Percentiles rank a stretch among this genome's conserved stretches.
phyloP scores from a whole-genome alignment of 2,797 vertebrate species.

The Pteropus rufus region DNA sequence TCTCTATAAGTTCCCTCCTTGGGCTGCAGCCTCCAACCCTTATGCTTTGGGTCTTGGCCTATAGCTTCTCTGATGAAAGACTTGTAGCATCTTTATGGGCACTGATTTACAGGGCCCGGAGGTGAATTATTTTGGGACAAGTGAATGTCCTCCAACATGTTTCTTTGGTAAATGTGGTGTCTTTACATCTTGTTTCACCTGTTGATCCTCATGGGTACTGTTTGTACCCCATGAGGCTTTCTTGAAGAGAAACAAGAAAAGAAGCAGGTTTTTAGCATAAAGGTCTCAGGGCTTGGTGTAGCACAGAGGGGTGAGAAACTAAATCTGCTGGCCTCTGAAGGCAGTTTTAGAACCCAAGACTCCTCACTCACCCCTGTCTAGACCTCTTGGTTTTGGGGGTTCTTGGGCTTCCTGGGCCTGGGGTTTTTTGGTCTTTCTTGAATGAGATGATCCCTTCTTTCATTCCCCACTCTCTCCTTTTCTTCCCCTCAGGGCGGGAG shows the following conservation, averaged over 20 bases:
- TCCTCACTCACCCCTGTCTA: background rate
- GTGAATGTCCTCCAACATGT: background rate
- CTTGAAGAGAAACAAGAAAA: background rate
- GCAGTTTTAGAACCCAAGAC: background rate
- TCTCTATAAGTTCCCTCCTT: background rate
- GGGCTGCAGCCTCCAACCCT: background rate
- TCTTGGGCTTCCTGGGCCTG: background rate
- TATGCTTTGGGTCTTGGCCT: background rate
- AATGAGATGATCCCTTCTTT: background rate
- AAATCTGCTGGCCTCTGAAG: background rate
- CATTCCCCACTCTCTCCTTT: background rate
- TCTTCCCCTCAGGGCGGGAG: background rate
- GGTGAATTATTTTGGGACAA: background rate
- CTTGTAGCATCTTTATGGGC: background rate
- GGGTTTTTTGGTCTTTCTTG: background rate
- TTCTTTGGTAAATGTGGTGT: background rate
- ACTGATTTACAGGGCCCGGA: background rate
- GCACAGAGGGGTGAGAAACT: background rate
- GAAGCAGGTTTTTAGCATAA: background rate
- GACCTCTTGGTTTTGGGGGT: background rate
- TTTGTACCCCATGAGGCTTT: background rate
- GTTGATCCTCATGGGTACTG: background rate
- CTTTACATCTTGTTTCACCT: background rate
- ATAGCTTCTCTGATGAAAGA: background rate
- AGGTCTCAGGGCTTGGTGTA: background rate